Evolutionary conservation across 2,888 invertebrate species (phyloP), one percentile per base, ranked within the genome.

Genomic region (Melanostoma mellinum): DNA sequence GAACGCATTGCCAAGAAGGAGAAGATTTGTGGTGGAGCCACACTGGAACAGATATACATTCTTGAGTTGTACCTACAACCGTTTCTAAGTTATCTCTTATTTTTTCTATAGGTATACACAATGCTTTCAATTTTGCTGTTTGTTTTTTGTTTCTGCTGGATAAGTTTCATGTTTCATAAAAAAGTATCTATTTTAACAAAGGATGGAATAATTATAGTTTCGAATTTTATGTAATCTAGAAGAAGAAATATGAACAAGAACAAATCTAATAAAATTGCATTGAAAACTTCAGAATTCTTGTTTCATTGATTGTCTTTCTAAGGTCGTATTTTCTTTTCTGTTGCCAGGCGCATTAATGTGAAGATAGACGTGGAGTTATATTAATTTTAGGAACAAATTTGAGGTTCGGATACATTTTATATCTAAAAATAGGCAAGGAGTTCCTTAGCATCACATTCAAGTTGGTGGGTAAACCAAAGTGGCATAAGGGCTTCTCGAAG

Each of bases 231-330:
- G 79, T 84, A 74, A 67, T 67, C 60, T 53, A 58, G 63, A 65
- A 55, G 63, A 65, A 55, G 38, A 55, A 71, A 65, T 56, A 63
- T 56, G 44, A 48, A 68, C 33, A 56, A 50, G 35, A 72, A 53
- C 42, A 55, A 50, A 63, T 53, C 48, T 78, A 84, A 84, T 84
- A 84, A 84, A 84, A 84, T 84, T 75, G 84, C 84, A 79, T 84
- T 84, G 65, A 71, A 56, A 84, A 84, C 75, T 74, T 75, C 1
- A 78, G 38, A 3, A 3, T 6, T 10, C 6, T 61, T 6, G 61
- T 56, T 77, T 74, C 40, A 2, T n/a, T 32, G 55, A 35, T 6
- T 10, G 30, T 42, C 0, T 6, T 61, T 2, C 61, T n/a, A 58
- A 69, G 63, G 68, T 63, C 50, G 33, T 1, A n/a, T n/a, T 4